Base-by-base conservation (phyloP, 2,113 vertebrate species). In the Stegastes partitus region DNA sequence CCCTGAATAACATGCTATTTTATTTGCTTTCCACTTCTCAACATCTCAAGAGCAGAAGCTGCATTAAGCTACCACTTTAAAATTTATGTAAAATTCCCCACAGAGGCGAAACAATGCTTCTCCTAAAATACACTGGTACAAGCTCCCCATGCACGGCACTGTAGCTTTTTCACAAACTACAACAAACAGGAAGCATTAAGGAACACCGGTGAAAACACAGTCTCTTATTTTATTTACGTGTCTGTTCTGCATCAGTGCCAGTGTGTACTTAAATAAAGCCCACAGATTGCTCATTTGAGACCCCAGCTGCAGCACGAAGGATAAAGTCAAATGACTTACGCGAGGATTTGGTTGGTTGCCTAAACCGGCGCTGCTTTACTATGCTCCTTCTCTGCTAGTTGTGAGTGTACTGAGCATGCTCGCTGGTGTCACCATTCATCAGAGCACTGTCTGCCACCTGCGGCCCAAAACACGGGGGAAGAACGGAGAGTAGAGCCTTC, bases 401-500 rank as follows among this genome's bases (percentile, higher is more conserved):
- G 76, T n/a, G 61, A 72, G 77, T 65, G 65, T 51, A 58, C 71
- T 45, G 71, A 84, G 84, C 23, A 44, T 75, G 66, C 62, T 73
- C 70, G 23, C 55, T 68, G 49, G 74, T 81, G 84, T 87, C 84
- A 86, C 63, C 45, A 68, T 77, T 92, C 83, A 88, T 89, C 82
- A 92, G 70, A 56, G 50, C 62, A 44, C 61, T 68, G 68, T 54
- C 74, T 71, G 79, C 70, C 85, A 89, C 89, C 88, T 87, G 85
- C 54, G 25, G 76, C 57, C 66, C 49, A 9, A 49, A 88, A 59
- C 86, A 72, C 65, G 49, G n/a, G 31, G 47, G 78, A 79, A 64
- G 69, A 54, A 74, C 7, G 14, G 22, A 51, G 65, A 68, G 67
- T 25, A 49, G 59, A 28, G 26, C 34, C 68, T 63, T 70, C 16